A percentile compares a stretch with the other conserved stretches of the same genome.
These are phyloP conservation scores for Leptinotarsa undecemlineata DNA, from an alignment of 1,140 invertebrate species.

Conservation along the genomic window DNA sequence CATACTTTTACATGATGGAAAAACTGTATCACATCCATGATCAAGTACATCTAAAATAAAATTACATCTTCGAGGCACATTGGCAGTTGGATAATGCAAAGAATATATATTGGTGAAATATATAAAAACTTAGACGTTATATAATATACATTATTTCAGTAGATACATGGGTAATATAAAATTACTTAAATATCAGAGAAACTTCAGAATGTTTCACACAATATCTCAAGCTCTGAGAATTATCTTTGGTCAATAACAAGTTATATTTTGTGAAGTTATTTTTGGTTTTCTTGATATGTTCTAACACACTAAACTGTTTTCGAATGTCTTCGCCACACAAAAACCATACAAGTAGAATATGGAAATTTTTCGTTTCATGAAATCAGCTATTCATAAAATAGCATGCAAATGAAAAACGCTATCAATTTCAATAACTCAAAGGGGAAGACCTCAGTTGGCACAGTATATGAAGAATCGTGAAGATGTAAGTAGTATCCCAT, in stretches of 20 bases:
- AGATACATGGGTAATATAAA: too few species aligned
- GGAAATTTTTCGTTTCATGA: too few species aligned
- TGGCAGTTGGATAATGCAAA: constrained; percentile 7
- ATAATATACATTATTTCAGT: not conserved
- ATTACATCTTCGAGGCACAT: constrained; percentile 5
- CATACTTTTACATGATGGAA: not conserved
- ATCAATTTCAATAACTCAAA: too few species aligned
- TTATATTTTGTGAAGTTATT: not conserved
- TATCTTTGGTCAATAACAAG: constrained; percentile 3
- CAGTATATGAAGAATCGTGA: not conserved
- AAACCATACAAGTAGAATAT: too few species aligned
- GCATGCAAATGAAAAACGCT: too few species aligned
- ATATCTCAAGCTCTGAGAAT: not conserved
- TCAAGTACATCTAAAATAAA: not conserved
- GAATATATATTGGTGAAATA: constrained; percentile 6
- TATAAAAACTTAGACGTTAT: not conserved
- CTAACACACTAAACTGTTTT: too few species aligned
- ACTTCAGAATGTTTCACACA: constrained; percentile 5
- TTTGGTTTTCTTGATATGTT: constrained; percentile 1
- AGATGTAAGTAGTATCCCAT: not conserved
- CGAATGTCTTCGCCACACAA: too few species aligned
- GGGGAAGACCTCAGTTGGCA: too few species aligned
- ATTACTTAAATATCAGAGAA: not conserved
- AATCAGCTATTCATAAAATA: too few species aligned
- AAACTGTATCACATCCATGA: not conserved